Evolutionary conservation across 2,113 vertebrate species (phyloP), one percentile per base, ranked within the genome.

Genomic region (Noturus placidus): DNA sequence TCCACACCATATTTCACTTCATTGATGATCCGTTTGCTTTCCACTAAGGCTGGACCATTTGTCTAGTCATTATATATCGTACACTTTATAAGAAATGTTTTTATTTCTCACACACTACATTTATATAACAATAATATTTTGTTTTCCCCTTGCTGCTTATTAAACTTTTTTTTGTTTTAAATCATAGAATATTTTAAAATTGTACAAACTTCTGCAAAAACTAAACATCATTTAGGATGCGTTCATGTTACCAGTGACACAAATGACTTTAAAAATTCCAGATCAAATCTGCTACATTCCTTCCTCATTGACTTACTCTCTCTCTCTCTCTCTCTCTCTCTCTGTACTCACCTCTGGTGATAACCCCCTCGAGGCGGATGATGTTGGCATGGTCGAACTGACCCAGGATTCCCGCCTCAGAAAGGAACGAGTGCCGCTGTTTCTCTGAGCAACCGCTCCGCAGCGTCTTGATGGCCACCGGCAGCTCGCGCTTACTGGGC

Each of bases 381-480:
- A 99, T 94, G 0, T 99, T 98, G 92, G 95, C 90, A 56, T 99
- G 97, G 91, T 99, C 97, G 0, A 99, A 99, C 96, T 99, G 98
- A 30, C 97, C 97, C 91, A 99, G 95, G 74, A 97, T 97, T 86
- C 96, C 96, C 0, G 97, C 98, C 83, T 99, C 96, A 0, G 96
- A 96, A 92, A 99, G 95, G 91, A 99, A 99, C 59, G 93, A 93
- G 54, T 95, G 95, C 38, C 95, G 95, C 92, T 97, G 97, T 33
- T 97, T 95, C 33, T 97, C 96, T 0, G 98, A 97, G 93, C 96
- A 97, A 79, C 97, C 96, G 0, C 95, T 95, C 81, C 97, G 91
- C 78, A 99, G 94, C 0, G 96, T 97, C 93, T 96, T 97, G 80
- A 99, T 96, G 0, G 97, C 96, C 93, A 99, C 98, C 0, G 95